Evolutionary conservation across 2,113 vertebrate species (phyloP), one percentile per base, ranked within the genome.

Genomic region (Trinectes maculatus): DNA sequence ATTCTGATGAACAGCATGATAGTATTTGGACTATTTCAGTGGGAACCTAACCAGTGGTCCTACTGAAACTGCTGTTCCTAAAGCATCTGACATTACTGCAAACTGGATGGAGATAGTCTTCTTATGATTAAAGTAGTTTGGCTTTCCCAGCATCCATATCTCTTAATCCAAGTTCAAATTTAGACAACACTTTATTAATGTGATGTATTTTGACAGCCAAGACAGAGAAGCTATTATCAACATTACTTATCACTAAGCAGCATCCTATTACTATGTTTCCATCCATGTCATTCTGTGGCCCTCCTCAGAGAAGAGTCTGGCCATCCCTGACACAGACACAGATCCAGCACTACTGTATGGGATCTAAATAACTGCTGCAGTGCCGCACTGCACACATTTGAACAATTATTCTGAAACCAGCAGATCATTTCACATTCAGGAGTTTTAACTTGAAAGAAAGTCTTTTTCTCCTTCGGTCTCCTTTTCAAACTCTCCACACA

Each of bases 361-460:
- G 39, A 52, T 0, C 40, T 66, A 44, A 80, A 55, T 58, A 59
- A 15, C 66, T 53, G 49, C 72, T 83, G 79, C 84, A 83, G 74
- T 83, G 73, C 71, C 21, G 71, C 79, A 82, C 73, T 77, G 70
- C 77, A 82, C 68, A 79, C 65, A 71, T 44, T 16, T 76, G 51
- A 79, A 75, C 74, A 70, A 39, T 54, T 57, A 55, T 44, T 83
- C 61, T 76, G 44, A 74, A 71, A 83, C 59, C 68, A 26, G 52
- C 74, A 70, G 71, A 87, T 82, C 78, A 85, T 78, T 89, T 85
- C 58, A 78, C 59, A 65, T 74, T 71, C 71, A 66, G 40, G 37
- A 63, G 72, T 70, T 67, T 75, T 67, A 80, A 64, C 64, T 24
- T 71, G 47, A 18, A 18, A 54, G 40, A 2, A 60, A 47, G 56